These are phyloP conservation scores for Malurus splendens DNA, from an alignment of 2,797 vertebrate genomes.

Conservation along the genomic window DNA sequence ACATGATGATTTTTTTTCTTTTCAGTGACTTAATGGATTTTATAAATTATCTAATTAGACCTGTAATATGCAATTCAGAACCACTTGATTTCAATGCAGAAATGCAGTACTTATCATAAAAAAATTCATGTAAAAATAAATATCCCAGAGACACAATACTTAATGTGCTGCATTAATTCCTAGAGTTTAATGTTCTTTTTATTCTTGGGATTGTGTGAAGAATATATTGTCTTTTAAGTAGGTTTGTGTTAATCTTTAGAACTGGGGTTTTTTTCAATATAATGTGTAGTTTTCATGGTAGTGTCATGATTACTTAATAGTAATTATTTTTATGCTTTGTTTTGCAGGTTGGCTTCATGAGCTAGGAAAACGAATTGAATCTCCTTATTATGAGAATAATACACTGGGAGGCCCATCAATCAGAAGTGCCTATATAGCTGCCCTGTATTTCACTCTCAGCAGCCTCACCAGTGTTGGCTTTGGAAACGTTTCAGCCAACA, in stretches of 20 bases:
- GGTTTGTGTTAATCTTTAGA: background rate
- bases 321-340: background rate
- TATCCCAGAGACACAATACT: background rate
- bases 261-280: background rate
- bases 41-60: conserved; percentile 16
- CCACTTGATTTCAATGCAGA: background rate
- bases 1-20: background rate
- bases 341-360: conserved; percentile 93
- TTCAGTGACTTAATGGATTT: background rate
- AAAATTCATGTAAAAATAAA: background rate
- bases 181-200: background rate
- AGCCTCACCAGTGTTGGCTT: conserved; percentile 98
- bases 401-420: conserved; percentile 83
- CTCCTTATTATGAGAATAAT: conserved; percentile 82
- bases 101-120: background rate
- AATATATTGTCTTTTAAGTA: background rate
- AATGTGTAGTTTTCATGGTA: background rate
- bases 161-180: background rate
- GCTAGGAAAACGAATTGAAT: conserved; percentile 90
- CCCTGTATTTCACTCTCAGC: conserved; percentile 96
- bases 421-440: conserved; percentile 91
- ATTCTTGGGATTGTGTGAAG: background rate
- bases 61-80: background rate
- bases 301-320: background rate
- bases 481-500: conserved; percentile 96